phyloP scores from a whole-genome alignment of 2,888 invertebrate species.

The Meta bourneti region DNA sequence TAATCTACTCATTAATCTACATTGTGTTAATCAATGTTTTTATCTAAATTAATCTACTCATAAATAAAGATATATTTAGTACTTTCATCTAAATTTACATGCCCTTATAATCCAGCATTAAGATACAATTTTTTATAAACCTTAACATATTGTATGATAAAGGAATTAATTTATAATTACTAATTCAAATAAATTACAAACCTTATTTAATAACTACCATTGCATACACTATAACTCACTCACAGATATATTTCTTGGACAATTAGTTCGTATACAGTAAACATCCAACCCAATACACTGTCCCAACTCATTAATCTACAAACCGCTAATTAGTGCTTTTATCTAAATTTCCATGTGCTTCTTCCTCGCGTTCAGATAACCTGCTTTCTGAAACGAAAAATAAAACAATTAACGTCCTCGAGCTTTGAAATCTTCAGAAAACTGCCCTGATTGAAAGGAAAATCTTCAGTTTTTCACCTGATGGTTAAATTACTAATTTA shows the following conservation, averaged over 20 bases:
- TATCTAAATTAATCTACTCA: too few relatives aligned
- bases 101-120: too few relatives aligned
- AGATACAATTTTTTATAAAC: too few relatives aligned
- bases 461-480: not conserved
- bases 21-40: too few relatives aligned
- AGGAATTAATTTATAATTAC: too few relatives aligned
- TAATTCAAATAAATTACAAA: too few relatives aligned
- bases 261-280: not conserved
- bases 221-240: not conserved
- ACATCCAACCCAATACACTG: not conserved
- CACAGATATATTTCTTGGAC: not conserved
- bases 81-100: too few relatives aligned
- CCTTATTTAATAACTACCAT: not conserved
- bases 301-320: not conserved
- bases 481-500: slow-evolving; percentile 16
- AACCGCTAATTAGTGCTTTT: not conserved
- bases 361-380: not conserved
- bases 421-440: not conserved
- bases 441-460: not conserved
- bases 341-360: not conserved
- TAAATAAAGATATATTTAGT: too few relatives aligned
- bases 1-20: too few relatives aligned
- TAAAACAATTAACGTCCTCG: not conserved
- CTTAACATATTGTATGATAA: too few relatives aligned
- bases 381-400: not conserved